Conservation (phyloP, 2,113 vertebrate genomes). For the Charadrius vociferus region DNA sequence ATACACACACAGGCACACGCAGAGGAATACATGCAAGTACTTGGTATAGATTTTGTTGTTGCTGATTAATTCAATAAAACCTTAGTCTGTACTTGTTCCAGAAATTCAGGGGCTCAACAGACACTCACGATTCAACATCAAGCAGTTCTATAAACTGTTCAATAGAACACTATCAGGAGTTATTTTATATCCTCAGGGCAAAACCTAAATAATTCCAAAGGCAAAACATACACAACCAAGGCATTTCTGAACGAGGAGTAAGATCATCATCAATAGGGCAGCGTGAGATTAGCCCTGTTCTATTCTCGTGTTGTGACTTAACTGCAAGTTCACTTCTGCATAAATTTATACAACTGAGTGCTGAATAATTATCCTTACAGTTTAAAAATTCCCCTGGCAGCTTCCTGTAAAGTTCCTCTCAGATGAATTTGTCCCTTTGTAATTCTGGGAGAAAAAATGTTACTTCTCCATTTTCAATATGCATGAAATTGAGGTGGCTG, state of each 20-base stretch:
- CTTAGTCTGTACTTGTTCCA: background rate
- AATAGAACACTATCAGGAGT: background rate
- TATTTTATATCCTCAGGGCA: background rate
- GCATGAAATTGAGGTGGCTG: background rate
- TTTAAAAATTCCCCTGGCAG: background rate
- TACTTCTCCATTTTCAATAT: background rate
- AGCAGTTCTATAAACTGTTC: background rate
- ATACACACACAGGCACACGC: accelerated
- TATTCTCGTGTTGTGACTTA: background rate
- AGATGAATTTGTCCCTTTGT: background rate
- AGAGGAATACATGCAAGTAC: background rate
- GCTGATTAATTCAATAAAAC: background rate
- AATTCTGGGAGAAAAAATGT: background rate
- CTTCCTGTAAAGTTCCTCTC: background rate
- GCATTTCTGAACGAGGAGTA: background rate
- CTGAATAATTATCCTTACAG: background rate
- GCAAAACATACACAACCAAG: background rate
- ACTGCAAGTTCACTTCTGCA: background rate
- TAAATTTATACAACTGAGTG: background rate
- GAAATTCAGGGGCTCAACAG: background rate
- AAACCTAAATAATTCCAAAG: background rate
- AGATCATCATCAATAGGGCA: background rate
- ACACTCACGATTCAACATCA: background rate
- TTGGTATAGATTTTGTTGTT: background rate
- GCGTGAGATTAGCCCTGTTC: background rate